Evolutionary conservation across 2,797 vertebrate species (phyloP).

Genomic region (Netta rufina): DNA sequence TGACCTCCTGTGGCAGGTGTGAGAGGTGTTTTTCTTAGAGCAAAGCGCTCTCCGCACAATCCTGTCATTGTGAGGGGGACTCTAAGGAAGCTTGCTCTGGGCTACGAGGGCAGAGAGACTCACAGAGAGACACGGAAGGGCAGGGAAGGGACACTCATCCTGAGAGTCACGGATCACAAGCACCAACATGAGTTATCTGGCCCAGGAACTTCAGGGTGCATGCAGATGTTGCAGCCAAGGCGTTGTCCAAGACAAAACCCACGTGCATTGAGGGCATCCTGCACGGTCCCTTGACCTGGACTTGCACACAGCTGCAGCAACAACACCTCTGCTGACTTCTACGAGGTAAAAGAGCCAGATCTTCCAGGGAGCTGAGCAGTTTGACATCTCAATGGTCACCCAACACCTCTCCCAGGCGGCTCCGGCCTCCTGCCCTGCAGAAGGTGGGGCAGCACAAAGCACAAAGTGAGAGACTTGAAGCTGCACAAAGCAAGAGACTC

Average conservation of each 20-base stretch:
- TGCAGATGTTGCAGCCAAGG: background rate
- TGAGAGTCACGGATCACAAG: fast-evolving
- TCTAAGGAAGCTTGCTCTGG: background rate
- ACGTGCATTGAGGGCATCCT: fast-evolving
- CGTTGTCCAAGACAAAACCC: background rate
- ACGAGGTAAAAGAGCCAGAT: background rate
- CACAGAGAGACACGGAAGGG: background rate
- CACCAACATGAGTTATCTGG: fast-evolving
- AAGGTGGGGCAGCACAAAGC: background rate
- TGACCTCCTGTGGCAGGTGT: background rate
- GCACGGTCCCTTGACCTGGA: fast-evolving
- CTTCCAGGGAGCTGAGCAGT: background rate
- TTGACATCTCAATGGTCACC: background rate
- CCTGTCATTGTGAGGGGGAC: background rate
- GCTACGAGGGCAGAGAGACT: background rate
- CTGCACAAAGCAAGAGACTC: background rate
- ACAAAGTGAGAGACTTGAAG: background rate
- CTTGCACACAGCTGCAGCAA: background rate
- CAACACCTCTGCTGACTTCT: background rate
- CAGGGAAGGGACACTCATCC: background rate
- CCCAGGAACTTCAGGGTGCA: fast-evolving
- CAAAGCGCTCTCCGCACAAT: background rate
- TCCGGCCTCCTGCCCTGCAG: background rate
- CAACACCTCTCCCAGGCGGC: fast-evolving
- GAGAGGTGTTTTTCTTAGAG: background rate